Conservation (phyloP, 1,140 invertebrate species). For the Probaryconus sp. region DNA sequence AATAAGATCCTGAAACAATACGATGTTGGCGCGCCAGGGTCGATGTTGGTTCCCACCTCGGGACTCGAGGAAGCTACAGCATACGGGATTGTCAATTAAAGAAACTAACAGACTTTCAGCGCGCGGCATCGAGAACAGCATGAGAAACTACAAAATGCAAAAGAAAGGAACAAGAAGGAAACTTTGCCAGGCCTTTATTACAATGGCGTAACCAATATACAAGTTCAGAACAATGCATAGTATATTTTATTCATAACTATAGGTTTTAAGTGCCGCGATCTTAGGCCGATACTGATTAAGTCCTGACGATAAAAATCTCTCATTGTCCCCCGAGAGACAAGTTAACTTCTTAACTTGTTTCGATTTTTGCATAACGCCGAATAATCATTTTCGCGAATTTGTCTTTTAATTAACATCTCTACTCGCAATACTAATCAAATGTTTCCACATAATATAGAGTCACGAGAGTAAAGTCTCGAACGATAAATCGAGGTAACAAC, state of each 20-base stretch:
- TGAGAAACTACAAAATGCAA: constrained; percentile 47
- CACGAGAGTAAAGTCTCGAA: too few species aligned
- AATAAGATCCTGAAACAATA: constrained; percentile 64
- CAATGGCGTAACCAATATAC: constrained; percentile 51
- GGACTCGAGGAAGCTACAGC: constrained; percentile 48
- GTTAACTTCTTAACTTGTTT: constrained; percentile 41
- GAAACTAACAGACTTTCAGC: constrained; percentile 64
- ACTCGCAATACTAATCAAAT: too few species aligned
- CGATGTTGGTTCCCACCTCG: constrained; percentile 66
- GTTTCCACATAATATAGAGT: too few species aligned
- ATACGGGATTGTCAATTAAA: constrained; percentile 66
- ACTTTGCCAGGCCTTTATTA: constrained; percentile 40
- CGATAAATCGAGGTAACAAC: too few species aligned
- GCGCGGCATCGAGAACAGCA: constrained; percentile 39
- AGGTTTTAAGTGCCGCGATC: constrained; percentile 35
- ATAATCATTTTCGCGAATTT: too few species aligned
- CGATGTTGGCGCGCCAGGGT: constrained; percentile 61
- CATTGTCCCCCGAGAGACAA: constrained; percentile 37
- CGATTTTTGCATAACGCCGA: constrained; percentile 29
- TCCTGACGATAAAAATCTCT: constrained; percentile 44
- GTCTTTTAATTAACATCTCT: too few species aligned
- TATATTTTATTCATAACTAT: constrained; percentile 56
- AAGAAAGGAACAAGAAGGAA: constrained; percentile 9
- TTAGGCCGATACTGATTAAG: constrained; percentile 29
- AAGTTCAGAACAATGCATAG: constrained; percentile 45